Evolutionary conservation across 2,113 vertebrate species (phyloP).

Genomic region (Megalops atlanticus): DNA sequence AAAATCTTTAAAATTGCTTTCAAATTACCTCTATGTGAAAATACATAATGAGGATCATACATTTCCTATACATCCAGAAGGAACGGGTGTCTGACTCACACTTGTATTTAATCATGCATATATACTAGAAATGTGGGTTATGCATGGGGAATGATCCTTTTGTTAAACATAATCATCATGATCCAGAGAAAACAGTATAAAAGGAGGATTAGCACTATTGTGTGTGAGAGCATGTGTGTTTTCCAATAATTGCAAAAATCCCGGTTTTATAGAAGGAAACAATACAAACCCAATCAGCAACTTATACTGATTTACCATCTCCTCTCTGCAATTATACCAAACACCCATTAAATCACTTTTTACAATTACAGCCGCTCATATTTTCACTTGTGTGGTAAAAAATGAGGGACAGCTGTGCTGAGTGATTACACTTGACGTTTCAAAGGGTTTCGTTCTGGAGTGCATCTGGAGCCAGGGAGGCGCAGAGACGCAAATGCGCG

Average conservation of each 20-base stretch:
- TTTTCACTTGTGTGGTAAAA: constrained; percentile 7
- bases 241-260: background rate
- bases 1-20: background rate
- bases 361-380: background rate
- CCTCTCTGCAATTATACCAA: constrained; percentile 20
- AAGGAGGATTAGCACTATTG: background rate
- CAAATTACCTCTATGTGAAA: background rate
- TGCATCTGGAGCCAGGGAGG: background rate
- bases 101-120: background rate
- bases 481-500: background rate
- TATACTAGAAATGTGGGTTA: background rate
- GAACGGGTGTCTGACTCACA: background rate
- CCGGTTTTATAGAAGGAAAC: background rate
- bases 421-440: background rate
- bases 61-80: background rate
- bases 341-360: constrained; percentile 21
- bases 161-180: background rate
- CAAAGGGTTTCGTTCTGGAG: background rate
- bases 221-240: background rate
- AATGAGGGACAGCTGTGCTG: constrained; percentile 9
- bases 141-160: background rate
- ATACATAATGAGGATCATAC: background rate
- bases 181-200: background rate
- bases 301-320: constrained; percentile 11
- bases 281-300: constrained; percentile 8